Evolutionary conservation across 2,113 vertebrate species (phyloP).

Genomic region (Fukomys damarensis): DNA sequence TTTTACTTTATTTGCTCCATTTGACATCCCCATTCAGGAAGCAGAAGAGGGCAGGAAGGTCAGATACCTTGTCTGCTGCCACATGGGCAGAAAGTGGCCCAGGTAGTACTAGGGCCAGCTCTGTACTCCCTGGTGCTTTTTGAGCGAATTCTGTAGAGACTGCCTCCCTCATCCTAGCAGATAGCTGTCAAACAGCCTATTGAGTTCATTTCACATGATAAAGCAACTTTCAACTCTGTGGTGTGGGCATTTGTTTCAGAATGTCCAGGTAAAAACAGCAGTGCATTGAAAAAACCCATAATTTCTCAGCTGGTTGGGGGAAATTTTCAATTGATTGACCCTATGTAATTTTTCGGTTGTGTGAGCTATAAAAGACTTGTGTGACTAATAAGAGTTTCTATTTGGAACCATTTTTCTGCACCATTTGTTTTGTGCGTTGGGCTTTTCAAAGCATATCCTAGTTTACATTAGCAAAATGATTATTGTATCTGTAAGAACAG

Average conservation of each 20-base stretch:
- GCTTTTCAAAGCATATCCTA: constrained; percentile 53
- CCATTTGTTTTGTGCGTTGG: constrained; percentile 35
- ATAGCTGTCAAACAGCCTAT: not conserved
- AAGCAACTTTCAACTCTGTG: not conserved
- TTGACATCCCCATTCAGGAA: not conserved
- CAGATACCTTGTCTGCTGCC: not conserved
- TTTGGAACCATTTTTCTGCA: constrained; percentile 53
- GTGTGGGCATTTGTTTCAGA: not conserved
- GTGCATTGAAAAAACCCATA: not conserved
- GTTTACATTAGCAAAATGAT: constrained; percentile 44
- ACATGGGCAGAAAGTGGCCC: not conserved
- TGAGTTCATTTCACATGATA: not conserved
- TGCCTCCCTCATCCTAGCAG: not conserved
- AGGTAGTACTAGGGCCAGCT: not conserved
- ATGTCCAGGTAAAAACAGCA: constrained; percentile 27
- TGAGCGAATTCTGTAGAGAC: not conserved
- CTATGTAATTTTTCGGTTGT: constrained; percentile 38
- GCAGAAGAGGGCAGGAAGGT: not conserved
- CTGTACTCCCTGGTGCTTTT: not conserved
- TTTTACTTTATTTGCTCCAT: constrained; percentile 9
- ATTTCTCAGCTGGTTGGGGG: constrained; percentile 21
- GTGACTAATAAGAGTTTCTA: constrained; percentile 18
- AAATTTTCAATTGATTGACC: constrained; percentile 52
- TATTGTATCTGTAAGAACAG: constrained; percentile 8
- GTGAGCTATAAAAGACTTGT: constrained; percentile 48